Conservation (phyloP, 2,113 vertebrate genomes). For the Thymallus thymallus region DNA sequence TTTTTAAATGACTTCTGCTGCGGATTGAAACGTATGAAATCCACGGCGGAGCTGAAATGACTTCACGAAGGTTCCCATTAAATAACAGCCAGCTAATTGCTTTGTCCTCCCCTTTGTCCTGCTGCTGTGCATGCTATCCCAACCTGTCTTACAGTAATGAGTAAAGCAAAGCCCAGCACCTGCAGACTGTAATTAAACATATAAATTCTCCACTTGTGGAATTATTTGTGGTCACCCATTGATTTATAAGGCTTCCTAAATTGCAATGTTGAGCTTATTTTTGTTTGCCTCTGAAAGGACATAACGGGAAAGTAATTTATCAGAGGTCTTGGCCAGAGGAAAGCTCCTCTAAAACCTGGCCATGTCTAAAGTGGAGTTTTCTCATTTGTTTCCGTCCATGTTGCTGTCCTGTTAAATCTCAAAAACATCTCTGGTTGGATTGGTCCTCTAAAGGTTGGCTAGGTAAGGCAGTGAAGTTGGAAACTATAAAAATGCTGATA, state of each 20-base stretch:
- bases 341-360: conserved; percentile 61
- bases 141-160: conserved; percentile 77
- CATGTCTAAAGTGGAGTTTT: conserved; percentile 25
- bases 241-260: conserved; percentile 76
- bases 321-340: conserved; percentile 49
- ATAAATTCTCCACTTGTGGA: conserved; percentile 77
- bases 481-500: background rate
- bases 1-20: conserved; percentile 63
- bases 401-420: background rate
- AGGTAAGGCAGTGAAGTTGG: background rate
- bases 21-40: conserved; percentile 69
- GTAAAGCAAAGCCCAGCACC: conserved; percentile 73
- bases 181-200: conserved; percentile 80
- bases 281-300: conserved; percentile 38
- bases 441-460: background rate
- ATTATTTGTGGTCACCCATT: conserved; percentile 75
- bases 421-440: background rate
- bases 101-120: conserved; percentile 78
- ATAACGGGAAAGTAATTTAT: conserved; percentile 58
- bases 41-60: conserved; percentile 51
- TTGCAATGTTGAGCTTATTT: conserved; percentile 75
- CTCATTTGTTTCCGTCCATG: background rate
- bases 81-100: conserved; percentile 77
- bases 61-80: conserved; percentile 73
- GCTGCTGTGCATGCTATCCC: conserved; percentile 54